Evolutionary conservation across 2,888 invertebrate species (phyloP).

Genomic region (Epistrophe eligans): DNA sequence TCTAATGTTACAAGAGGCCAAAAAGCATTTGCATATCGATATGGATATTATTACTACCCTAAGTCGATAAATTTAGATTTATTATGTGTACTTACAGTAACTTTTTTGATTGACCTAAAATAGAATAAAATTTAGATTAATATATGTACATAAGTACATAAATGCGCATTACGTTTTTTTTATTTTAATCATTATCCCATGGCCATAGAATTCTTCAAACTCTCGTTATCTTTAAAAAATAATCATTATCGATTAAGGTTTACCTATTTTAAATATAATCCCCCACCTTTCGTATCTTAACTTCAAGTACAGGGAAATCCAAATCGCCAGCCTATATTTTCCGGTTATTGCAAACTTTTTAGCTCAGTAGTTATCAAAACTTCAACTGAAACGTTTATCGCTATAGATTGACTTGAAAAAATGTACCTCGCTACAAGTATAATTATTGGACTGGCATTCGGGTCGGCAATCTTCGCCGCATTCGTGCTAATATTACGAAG

Average conservation of each 20-base stretch:
- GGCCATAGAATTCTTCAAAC: background rate
- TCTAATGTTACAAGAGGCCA: too few species aligned
- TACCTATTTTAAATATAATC: slow-evolving; percentile 29
- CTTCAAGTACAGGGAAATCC: slow-evolving; percentile 55
- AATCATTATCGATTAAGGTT: slow-evolving; percentile 1
- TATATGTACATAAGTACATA: too few species aligned
- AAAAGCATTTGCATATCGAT: too few species aligned
- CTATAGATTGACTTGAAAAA: background rate
- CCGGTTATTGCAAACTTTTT: background rate
- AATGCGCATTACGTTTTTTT: background rate
- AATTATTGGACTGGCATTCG: slow-evolving; percentile 72
- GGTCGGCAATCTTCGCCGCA: slow-evolving; percentile 68
- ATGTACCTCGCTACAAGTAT: slow-evolving; percentile 55
- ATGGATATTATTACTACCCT: too few species aligned
- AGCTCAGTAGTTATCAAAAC: slow-evolving; percentile 31
- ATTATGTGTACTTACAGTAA: background rate
- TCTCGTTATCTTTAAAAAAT: slow-evolving; percentile 19
- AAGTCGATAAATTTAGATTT: too few species aligned
- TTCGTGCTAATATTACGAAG: slow-evolving; percentile 78
- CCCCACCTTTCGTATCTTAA: slow-evolving; percentile 36
- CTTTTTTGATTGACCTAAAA: background rate
- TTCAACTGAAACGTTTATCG: background rate
- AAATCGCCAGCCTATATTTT: slow-evolving; percentile 45
- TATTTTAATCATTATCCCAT: background rate
- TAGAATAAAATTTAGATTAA: background rate